Conservation (phyloP, 2,113 vertebrate genomes). For the Pterocles gutturalis region DNA sequence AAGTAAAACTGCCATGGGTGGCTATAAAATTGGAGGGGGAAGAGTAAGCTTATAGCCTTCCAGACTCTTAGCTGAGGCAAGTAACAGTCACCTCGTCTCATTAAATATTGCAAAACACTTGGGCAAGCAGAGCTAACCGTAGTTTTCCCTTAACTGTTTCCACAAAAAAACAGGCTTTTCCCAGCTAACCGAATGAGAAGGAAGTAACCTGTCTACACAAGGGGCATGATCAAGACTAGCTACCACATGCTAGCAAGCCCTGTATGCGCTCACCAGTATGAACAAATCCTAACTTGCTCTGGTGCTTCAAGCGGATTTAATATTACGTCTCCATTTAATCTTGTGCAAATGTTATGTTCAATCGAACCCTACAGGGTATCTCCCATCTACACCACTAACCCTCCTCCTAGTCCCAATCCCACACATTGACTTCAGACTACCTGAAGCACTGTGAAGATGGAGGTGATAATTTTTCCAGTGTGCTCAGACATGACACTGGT, state of each 20-base stretch:
- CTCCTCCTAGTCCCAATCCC: background rate
- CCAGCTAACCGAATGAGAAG: background rate
- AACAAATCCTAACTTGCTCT: constrained; percentile 47
- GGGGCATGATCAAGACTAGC: background rate
- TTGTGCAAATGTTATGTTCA: background rate
- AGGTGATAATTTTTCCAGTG: background rate
- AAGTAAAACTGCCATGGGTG: background rate
- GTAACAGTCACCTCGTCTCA: background rate
- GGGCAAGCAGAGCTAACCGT: background rate
- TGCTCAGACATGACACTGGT: background rate
- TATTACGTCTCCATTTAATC: background rate
- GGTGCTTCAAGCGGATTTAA: background rate
- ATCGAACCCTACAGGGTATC: background rate
- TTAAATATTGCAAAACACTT: background rate
- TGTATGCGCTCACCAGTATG: background rate
- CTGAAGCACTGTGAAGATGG: background rate
- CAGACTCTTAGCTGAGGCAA: background rate
- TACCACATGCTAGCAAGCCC: constrained; percentile 9
- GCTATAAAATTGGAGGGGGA: background rate
- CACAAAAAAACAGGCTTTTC: background rate
- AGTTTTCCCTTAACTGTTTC: background rate
- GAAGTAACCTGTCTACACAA: background rate
- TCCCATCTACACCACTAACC: background rate
- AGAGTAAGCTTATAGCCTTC: background rate
- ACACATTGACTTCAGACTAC: background rate